Evolutionary conservation across 2,888 invertebrate genomes (phyloP), one percentile per base, ranked within the genome.

Genomic region (Notodromas monacha): DNA sequence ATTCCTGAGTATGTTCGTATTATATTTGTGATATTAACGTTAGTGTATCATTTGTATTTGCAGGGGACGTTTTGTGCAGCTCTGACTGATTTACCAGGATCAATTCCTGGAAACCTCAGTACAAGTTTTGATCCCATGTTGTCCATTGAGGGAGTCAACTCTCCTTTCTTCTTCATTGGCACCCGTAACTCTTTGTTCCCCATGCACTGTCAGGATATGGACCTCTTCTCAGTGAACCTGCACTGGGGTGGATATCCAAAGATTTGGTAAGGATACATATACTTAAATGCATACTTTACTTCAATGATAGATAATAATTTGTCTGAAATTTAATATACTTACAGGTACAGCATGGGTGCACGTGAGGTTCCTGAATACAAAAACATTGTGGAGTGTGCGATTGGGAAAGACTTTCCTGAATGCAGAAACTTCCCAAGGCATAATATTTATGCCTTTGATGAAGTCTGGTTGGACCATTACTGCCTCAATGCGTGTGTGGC

Each of bases 21-120:
- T 21, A 21, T 8, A 21, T n/a, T 21, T 21, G 21, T 21, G 21
- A 21, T 21, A 21, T 21, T 21, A 21, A 21, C 21, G n/a, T 21
- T 21, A 21, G 21, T 21, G 21, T 21, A 21, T 21, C 21, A 21
- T 21, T 21, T 21, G 21, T 21, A 21, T 21, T 21, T 21, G 21
- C 21, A 21, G 21, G 21, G 21, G 21, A 21, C 21, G 21, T 21
- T 21, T 21, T 21, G 21, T 21, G 21, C 21, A 21, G 21, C 21
- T 21, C n/a, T 21, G 21, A 21, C 21, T n/a, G 21, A 21, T 21
- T 21, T 21, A 21, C 21, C 21, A n/a, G 21, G 21, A 21, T 21
- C 21, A 21, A 21, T 21, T 21, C 21, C n/a, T 21, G 21, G 21
- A 21, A 21, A 21, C 21, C 21, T 21, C 21, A 21, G 21, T 21